Evolutionary conservation across 2,797 vertebrate genomes (phyloP), one percentile per base, ranked within the genome.

Genomic region (Diplodus puntazzo): DNA sequence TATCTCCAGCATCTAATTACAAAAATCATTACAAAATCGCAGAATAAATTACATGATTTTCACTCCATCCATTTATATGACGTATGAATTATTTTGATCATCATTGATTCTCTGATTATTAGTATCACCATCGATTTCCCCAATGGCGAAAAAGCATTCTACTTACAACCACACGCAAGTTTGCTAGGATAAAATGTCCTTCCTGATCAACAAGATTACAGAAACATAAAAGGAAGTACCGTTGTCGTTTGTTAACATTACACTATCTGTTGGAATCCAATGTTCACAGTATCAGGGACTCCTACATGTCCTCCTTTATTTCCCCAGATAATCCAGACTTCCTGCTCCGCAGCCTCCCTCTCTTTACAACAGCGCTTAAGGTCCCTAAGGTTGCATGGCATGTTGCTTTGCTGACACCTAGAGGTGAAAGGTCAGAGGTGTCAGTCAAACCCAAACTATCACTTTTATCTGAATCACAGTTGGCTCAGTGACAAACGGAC

Each of bases 361-460:
- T 64, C 46, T 39, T 30, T 68, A 27, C 2, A 77, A 6, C 5
- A 10, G 64, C 18, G 25, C 16, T 65, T 9, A 52, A 27, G 59
- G 25, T 27, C 53, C 46, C 13, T 45, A 1, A 39, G 43, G 50
- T 55, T 64, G 11, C 30, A 43, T 23, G 13, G 30, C 42, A 5
- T 63, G 63, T 43, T 80, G 62, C 73, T 76, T 55, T 70, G 46
- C 83, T 77, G 81, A 77, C 73, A 76, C 49, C 72, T 74, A 57
- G 62, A 72, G 77, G 87, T 86, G 23, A 88, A 74, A 57, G 59
- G 70, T 80, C 64, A 71, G 58, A 68, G 10, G 18, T 70, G 46
- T 43, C 18, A 79, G 69, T 62, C 60, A 72, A 12, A 13, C 39
- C 2, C 10, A 62, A 67, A 75, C 12, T 42, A 25, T 43, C 14